A percentile compares a stretch with the other conserved stretches of the same genome.
Evolutionary conservation across 2,888 invertebrate genomes (phyloP).

Genomic region (Xestia ashworthii): DNA sequence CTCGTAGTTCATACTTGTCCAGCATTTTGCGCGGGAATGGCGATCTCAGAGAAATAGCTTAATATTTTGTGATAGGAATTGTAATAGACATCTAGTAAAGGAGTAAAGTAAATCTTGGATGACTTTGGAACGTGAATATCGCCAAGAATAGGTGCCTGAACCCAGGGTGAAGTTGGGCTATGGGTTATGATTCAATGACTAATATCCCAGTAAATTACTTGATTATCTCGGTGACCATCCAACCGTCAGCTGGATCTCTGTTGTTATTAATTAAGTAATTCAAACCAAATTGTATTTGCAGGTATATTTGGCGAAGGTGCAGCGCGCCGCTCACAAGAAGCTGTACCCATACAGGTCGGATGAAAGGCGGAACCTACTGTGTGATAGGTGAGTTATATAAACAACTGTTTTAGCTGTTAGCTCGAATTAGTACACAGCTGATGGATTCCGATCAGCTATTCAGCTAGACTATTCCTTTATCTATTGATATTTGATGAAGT

Average conservation of each 20-base stretch:
- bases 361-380: constrained; percentile 83
- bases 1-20: no score
- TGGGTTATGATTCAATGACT: neutral
- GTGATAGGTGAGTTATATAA: constrained; percentile 79
- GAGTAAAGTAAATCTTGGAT: neutral
- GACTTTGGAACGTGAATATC: neutral
- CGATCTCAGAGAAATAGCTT: neutral
- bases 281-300: constrained; percentile 61
- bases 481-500: neutral
- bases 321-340: constrained; percentile 81
- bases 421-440: no score
- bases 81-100: neutral
- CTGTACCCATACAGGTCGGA: constrained; percentile 83
- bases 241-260: no score
- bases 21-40: neutral
- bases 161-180: neutral
- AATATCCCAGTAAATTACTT: neutral
- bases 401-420: neutral
- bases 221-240: neutral
- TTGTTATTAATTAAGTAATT: neutral
- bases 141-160: neutral
- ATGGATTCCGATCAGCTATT: no score
- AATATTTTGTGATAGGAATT: neutral
- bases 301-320: constrained; percentile 85
- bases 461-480: no score